Percentiles rank a stretch among this genome's conserved stretches.
Evolutionary conservation across 2,797 vertebrate genomes (phyloP).

Genomic region (Hippocampus kuda): DNA sequence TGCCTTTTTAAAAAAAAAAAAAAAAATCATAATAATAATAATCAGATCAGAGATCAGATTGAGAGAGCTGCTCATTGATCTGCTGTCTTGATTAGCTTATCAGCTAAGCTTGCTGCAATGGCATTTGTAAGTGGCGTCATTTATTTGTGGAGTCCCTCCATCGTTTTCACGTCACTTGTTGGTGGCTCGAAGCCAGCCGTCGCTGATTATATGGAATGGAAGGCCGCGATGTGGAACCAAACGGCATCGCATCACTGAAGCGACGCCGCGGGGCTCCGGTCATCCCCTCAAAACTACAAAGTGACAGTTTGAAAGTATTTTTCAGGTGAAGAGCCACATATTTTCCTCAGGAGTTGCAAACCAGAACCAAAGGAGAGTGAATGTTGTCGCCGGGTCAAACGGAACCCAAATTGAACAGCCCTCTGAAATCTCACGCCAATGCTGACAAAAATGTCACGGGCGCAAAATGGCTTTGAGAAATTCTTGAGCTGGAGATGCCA

Average conservation of each 20-base stretch:
- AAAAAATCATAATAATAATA: no score
- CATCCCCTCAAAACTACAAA: neutral
- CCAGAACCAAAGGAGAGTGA: slow-evolving; percentile 2
- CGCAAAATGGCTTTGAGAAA: neutral
- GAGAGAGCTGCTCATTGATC: neutral
- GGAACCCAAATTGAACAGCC: neutral
- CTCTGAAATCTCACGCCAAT: neutral
- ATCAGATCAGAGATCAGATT: neutral
- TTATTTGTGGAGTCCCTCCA: neutral
- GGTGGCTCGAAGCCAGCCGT: neutral
- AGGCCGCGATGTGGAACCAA: neutral
- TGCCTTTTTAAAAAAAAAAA: neutral
- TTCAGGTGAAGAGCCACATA: neutral
- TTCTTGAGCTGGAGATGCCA: neutral
- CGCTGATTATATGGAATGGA: neutral
- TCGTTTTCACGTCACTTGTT: neutral
- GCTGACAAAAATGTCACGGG: neutral
- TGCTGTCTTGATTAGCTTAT: no score
- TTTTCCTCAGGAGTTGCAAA: slow-evolving; percentile 7
- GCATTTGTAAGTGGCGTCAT: neutral
- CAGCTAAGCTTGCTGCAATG: neutral
- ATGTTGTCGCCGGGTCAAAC: neutral
- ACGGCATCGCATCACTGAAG: neutral
- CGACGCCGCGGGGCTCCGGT: neutral
- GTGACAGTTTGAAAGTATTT: slow-evolving; percentile 1